Evolutionary conservation across 2,888 invertebrate species (phyloP), one percentile per base, ranked within the genome.

Genomic region (Epirrita christyi): DNA sequence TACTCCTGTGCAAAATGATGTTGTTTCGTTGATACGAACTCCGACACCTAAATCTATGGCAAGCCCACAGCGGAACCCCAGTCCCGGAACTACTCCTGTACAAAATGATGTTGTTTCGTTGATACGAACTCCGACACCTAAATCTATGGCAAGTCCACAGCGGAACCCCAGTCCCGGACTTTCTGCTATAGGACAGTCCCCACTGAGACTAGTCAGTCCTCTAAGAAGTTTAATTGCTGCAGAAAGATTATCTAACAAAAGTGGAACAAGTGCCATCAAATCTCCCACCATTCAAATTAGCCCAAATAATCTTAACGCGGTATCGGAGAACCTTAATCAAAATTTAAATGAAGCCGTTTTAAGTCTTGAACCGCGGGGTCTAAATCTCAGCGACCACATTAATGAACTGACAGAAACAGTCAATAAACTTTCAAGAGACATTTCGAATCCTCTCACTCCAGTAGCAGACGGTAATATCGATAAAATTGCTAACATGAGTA

Each of bases 401-500:
- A 76, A 80, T 38, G 71, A 80, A 58, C 63, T 86, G 37, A 75
- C 74, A 6, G 72, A 78, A 37, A 70, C 85, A 2, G 77, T 85
- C 1, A 77, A 72, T 56, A 61, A 68, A 51, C 69, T 85, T 29
- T 70, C 80, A n/a, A 61, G 67, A 15, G 74, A 75, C 27, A 52
- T 59, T 47, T 38, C 59, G 4, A 48, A 51, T 27, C 59, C 59
- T 21, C 59, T 51, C n/a, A 43, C 15, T 36, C 76, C 78, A 13
- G 63, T 65, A 13, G 61, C 82, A 34, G 73, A 71, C 27, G 80
- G 71, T 36, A 86, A 88, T 61, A 83, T 91, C 34, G 81, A 86
- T 55, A 89, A 85, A 78, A 89, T 89, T 50, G 78, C 87, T 1
- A 71, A 72, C 11, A 88, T 90, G 86, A 89, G 88, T 61, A 83